Conservation (phyloP, 1,140 invertebrate genomes). For the Apis cerana region DNA sequence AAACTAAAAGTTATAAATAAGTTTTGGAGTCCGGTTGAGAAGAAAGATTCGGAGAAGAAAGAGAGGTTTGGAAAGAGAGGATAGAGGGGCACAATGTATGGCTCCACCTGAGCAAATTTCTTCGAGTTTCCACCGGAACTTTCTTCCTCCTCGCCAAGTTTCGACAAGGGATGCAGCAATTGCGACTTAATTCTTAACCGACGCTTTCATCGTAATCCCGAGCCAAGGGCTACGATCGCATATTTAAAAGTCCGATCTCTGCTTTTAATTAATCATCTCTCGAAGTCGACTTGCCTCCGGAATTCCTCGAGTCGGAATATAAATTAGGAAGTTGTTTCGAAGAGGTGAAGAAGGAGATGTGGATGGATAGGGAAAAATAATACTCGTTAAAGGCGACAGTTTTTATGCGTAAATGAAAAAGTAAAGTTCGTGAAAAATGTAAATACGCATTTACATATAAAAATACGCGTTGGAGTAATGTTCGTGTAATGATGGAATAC, state of each 20-base stretch:
- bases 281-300: neutral
- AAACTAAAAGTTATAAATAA: constrained; percentile 53
- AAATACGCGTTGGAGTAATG: neutral
- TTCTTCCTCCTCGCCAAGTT: constrained; percentile 52
- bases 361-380: neutral
- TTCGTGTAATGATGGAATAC: no score
- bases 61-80: no score
- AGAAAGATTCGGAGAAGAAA: neutral
- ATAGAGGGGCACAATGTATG: constrained; percentile 12
- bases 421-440: constrained; percentile 10
- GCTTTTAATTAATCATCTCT: constrained; percentile 26
- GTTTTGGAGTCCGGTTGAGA: constrained; percentile 10
- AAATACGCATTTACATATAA: constrained; percentile 4
- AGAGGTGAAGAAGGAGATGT: neutral
- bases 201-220: constrained; percentile 46
- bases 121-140: constrained; percentile 48
- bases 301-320: constrained; percentile 4
- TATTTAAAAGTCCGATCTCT: constrained; percentile 34
- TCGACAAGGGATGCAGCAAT: constrained; percentile 54
- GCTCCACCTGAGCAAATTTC: constrained; percentile 37
- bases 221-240: constrained; percentile 15
- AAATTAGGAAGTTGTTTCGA: neutral
- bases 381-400: neutral
- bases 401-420: neutral
- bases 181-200: constrained; percentile 60